Evolutionary conservation across 1,140 invertebrate species (phyloP).

Genomic region (Leptoteleia sp.): DNA sequence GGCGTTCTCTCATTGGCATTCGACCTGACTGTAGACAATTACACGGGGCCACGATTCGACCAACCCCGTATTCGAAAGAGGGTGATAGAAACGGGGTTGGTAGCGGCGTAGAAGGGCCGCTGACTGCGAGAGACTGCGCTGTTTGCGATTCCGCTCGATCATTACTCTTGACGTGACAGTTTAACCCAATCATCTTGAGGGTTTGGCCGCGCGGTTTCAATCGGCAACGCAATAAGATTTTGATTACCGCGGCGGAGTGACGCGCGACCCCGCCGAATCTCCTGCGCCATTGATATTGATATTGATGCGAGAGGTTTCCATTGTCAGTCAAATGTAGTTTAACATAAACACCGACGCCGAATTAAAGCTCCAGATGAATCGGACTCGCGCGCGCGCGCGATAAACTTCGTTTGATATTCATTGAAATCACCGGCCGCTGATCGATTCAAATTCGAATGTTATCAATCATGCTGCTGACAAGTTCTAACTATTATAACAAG

Average conservation of each 20-base stretch:
- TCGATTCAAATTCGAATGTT: slow-evolving; percentile 46
- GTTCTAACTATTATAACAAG: slow-evolving; percentile 43
- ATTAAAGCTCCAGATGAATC: slow-evolving; percentile 47
- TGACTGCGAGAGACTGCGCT: slow-evolving; percentile 56
- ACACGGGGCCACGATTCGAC: slow-evolving; percentile 66
- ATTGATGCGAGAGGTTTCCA: too few relatives aligned
- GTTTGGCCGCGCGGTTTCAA: slow-evolving; percentile 37
- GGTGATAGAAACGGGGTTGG: slow-evolving; percentile 33
- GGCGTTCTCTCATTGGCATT: slow-evolving; percentile 69
- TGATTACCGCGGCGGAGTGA: slow-evolving; percentile 22
- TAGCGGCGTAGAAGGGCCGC: slow-evolving; percentile 17
- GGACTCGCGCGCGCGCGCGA: too few relatives aligned
- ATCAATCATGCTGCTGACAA: too few relatives aligned
- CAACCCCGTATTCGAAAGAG: slow-evolving; percentile 58
- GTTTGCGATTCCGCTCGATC: slow-evolving; percentile 63
- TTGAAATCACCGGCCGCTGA: slow-evolving; percentile 31
- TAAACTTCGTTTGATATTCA: slow-evolving; percentile 52
- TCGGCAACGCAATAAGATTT: slow-evolving; percentile 34
- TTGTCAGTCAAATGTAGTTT: slow-evolving; percentile 39
- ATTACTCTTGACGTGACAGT: slow-evolving; percentile 70
- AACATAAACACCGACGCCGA: slow-evolving; percentile 34
- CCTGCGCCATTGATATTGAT: too few relatives aligned
- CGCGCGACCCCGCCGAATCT: too few relatives aligned
- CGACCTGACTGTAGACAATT: slow-evolving; percentile 69
- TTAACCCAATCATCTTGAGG: slow-evolving; percentile 61